Evolutionary conservation across 2,113 vertebrate genomes (phyloP).

Genomic region (Panthera uncia): DNA sequence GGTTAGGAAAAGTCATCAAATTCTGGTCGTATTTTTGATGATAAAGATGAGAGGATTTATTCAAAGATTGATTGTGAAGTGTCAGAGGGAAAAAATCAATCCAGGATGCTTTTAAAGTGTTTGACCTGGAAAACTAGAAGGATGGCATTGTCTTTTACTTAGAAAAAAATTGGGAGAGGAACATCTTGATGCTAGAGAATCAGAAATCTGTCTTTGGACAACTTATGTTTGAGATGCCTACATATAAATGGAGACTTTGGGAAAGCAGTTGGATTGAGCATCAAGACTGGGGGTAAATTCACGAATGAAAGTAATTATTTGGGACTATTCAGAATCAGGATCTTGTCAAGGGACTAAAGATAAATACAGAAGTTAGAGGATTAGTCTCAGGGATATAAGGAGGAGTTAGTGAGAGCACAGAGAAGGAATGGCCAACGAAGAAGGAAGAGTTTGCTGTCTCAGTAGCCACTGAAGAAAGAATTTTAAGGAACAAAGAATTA

Average conservation of each 20-base stretch:
- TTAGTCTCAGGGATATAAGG: neutral
- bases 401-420: neutral
- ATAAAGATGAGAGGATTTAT: neutral
- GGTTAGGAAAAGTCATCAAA: neutral
- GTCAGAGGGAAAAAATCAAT: neutral
- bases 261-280: neutral
- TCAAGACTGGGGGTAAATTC: neutral
- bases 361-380: neutral
- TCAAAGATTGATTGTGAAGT: neutral
- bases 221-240: neutral
- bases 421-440: neutral
- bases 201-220: conserved; percentile 5
- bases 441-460: neutral
- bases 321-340: neutral
- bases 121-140: neutral
- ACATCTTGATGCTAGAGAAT: neutral
- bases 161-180: neutral
- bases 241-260: neutral
- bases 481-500: neutral
- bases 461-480: neutral
- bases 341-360: neutral
- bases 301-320: neutral
- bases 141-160: neutral
- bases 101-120: neutral
- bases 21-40: neutral